Percentiles rank a stretch among this genome's conserved stretches.
Conservation (phyloP, 2,113 vertebrate genomes). For the Percina caprodes region DNA sequence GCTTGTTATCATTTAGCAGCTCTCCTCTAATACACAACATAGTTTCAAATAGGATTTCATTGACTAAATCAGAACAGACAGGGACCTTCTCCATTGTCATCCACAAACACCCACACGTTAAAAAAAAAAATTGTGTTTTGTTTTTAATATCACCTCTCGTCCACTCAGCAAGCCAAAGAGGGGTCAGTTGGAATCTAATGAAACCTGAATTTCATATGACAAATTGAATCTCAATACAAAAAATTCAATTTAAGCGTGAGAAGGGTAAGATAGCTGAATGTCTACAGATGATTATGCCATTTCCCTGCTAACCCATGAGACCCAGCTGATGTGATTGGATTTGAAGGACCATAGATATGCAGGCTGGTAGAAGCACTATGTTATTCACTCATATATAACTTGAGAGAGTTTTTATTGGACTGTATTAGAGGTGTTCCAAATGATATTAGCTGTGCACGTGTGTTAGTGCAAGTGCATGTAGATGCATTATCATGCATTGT, state of each 20-base stretch:
- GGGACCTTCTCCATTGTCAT: background rate
- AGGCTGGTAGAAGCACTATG: conserved; percentile 6
- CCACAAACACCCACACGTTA: background rate
- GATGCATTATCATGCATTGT: conserved; percentile 9
- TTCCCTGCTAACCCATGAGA: conserved; percentile 43
- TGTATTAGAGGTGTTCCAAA: conserved; percentile 12
- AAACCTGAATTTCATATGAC: conserved; percentile 62
- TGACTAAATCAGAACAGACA: conserved; percentile 43
- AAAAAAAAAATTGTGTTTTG: conserved; percentile 3
- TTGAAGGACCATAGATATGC: conserved; percentile 15
- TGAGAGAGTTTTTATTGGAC: conserved; percentile 30
- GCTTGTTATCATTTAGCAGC: conserved; percentile 51
- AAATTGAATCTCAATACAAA: conserved; percentile 66
- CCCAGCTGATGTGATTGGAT: conserved; percentile 52
- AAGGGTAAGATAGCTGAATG: conserved; percentile 44
- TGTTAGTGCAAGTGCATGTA: background rate
- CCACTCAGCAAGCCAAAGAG: conserved; percentile 40
- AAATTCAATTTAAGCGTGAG: conserved; percentile 61
- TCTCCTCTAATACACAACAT: conserved; percentile 16
- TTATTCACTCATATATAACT: conserved; percentile 32
- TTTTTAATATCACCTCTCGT: conserved; percentile 37
- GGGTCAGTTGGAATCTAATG: conserved; percentile 70
- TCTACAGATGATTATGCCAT: conserved; percentile 64
- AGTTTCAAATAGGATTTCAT: conserved; percentile 28
- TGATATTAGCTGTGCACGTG: background rate